phyloP scores from a whole-genome alignment of 2,113 vertebrate genomes.

The Chaetodon trifascialis region DNA sequence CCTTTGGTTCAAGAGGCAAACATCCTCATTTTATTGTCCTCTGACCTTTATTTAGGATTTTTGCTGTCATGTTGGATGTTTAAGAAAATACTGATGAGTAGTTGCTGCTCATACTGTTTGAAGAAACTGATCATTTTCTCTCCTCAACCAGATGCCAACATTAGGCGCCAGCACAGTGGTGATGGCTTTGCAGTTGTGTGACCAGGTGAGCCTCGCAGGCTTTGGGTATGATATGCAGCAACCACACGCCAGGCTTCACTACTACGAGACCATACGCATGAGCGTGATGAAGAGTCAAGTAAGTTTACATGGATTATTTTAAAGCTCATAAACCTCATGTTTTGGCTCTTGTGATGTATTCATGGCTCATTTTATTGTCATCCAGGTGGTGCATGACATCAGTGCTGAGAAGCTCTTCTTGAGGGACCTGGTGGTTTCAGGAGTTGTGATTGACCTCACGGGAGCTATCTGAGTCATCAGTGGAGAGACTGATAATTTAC shows the following conservation, averaged over 20 bases:
- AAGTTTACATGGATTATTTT: not conserved
- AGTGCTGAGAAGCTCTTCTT: constrained; percentile 83
- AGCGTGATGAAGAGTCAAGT: constrained; percentile 80
- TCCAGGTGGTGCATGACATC: constrained; percentile 85
- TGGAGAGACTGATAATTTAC: constrained; percentile 14
- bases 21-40: not conserved
- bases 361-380: not conserved
- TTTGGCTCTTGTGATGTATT: not conserved
- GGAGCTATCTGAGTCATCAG: constrained; percentile 75
- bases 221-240: constrained; percentile 86
- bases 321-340: not conserved
- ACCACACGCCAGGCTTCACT: constrained; percentile 82
- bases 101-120: not conserved
- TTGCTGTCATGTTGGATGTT: not conserved
- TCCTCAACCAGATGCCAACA: constrained; percentile 78
- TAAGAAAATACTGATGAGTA: not conserved
- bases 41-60: not conserved
- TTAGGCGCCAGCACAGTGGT: constrained; percentile 81
- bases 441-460: constrained; percentile 83
- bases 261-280: constrained; percentile 83
- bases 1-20: not conserved
- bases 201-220: constrained; percentile 86
- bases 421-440: constrained; percentile 79
- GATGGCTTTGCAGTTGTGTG: constrained; percentile 85
- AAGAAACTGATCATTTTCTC: not conserved